Conservation (phyloP, 2,888 invertebrate genomes). For the Hirtodrosophila duncani region DNA sequence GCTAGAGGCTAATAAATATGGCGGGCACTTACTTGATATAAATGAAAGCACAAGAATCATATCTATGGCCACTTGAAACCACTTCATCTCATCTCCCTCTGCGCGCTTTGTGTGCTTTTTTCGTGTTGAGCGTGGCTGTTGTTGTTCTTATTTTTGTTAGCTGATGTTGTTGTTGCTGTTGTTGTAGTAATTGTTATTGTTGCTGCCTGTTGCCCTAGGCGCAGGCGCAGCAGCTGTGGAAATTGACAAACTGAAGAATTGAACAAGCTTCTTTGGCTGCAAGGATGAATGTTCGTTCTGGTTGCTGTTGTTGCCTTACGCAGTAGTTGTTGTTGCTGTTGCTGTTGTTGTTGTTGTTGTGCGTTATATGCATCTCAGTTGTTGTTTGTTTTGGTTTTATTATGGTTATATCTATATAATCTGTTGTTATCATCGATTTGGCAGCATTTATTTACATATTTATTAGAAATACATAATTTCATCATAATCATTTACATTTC, state of each 20-base stretch:
- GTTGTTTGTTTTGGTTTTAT: conserved; percentile 7
- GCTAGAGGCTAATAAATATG: conserved; percentile 53
- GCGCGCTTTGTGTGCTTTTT: no score
- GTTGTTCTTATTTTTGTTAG: conserved; percentile 43
- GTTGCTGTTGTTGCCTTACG: neutral
- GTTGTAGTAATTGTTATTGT: conserved; percentile 23
- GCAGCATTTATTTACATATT: conserved; percentile 68
- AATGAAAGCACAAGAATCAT: conserved; percentile 79
- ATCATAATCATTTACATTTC: neutral
- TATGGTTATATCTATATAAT: conserved; percentile 32
- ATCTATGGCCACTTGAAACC: conserved; percentile 79
- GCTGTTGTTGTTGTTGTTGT: conserved; percentile 28
- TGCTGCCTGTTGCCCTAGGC: conserved; percentile 3
- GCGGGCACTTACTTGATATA: conserved; percentile 78
- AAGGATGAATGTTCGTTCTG: no score
- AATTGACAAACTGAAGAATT: neutral
- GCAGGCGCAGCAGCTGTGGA: conserved; percentile 9
- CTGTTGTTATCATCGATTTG: conserved; percentile 40
- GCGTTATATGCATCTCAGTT: conserved; percentile 36
- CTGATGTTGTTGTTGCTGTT: conserved; percentile 14
- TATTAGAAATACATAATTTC: conserved; percentile 33
- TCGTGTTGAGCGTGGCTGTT: conserved; percentile 42
- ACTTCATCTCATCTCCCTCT: conserved; percentile 79
- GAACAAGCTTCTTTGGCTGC: no score
- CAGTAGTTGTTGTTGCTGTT: conserved; percentile 10